Evolutionary conservation across 2,888 invertebrate species (phyloP).

Genomic region (Girardia tigrina): DNA sequence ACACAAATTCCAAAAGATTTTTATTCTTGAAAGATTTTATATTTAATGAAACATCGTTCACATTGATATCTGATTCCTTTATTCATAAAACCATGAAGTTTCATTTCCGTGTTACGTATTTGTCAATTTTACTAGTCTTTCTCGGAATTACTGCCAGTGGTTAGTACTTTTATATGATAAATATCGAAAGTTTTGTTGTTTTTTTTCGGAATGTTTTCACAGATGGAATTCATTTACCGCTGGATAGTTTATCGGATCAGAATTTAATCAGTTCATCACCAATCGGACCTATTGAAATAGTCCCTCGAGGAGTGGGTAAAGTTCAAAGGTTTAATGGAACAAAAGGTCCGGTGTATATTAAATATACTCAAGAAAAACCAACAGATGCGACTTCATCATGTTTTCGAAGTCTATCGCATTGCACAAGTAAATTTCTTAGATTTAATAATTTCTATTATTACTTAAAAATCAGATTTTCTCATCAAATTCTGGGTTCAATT

Average conservation of each 20-base stretch:
- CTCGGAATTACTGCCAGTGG: neutral
- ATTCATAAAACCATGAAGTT: neutral
- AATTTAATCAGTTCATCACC: neutral
- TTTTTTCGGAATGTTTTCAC: neutral
- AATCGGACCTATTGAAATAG: neutral
- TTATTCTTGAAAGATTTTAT: neutral
- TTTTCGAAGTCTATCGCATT: slow-evolving; percentile 6
- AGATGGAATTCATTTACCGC: neutral
- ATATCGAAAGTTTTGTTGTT: too few species aligned
- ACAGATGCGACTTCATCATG: neutral
- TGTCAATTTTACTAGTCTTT: neutral
- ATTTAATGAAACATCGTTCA: neutral
- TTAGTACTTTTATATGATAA: neutral
- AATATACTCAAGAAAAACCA: neutral
- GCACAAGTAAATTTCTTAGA: neutral
- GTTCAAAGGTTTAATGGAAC: neutral
- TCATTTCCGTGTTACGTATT: neutral
- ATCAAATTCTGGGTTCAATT: neutral
- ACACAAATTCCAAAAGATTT: neutral
- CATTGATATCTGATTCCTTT: too few species aligned
- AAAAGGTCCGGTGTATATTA: neutral
- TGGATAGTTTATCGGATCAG: neutral
- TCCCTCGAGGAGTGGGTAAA: neutral
- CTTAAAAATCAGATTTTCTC: neutral
- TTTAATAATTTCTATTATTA: neutral